Conservation (phyloP, 2,888 invertebrate genomes). For the Latrodectus elegans region DNA sequence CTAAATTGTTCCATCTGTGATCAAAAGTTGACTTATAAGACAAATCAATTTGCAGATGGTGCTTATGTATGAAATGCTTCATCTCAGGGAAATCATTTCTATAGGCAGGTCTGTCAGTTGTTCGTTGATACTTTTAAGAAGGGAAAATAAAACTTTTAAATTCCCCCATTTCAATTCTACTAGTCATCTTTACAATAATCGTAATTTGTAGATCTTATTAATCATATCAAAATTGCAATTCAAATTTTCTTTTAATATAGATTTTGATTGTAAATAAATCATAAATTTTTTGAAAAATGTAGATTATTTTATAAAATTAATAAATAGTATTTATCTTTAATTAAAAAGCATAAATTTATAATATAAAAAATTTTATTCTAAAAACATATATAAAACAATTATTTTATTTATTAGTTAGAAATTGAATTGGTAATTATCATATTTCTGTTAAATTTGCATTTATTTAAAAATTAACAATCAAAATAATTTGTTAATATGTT, state of each 20-base stretch:
- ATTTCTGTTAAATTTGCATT: too few species aligned
- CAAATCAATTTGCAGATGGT: conserved; percentile 69
- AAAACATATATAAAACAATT: too few species aligned
- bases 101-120: conserved; percentile 67
- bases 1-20: conserved; percentile 64
- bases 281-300: too few species aligned
- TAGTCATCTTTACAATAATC: neutral
- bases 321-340: too few species aligned
- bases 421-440: too few species aligned
- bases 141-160: neutral
- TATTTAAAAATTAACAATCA: too few species aligned
- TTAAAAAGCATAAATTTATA: too few species aligned
- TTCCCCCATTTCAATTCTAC: neutral
- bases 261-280: too few species aligned
- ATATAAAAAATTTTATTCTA: too few species aligned
- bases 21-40: conserved; percentile 52
- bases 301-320: too few species aligned
- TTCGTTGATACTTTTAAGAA: conserved; percentile 13
- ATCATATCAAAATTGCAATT: neutral
- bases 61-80: conserved; percentile 64
- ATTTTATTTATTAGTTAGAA: too few species aligned
- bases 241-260: neutral
- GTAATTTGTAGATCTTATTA: neutral
- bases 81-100: conserved; percentile 68
- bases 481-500: too few species aligned